These are phyloP conservation scores for Anagrus nilaparvatae DNA, from an alignment of 1,140 invertebrate genomes.

Conservation along the genomic window DNA sequence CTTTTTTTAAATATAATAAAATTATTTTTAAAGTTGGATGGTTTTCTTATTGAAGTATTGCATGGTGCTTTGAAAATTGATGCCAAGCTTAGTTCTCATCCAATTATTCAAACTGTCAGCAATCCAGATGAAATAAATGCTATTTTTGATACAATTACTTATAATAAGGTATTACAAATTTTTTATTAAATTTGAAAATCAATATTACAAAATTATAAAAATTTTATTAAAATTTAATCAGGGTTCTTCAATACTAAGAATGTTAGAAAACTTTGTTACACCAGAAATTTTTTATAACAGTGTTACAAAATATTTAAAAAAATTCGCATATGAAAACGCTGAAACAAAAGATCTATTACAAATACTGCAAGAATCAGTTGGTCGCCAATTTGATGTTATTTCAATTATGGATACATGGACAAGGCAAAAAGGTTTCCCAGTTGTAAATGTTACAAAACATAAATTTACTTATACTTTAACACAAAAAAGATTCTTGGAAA, in stretches of 20 bases:
- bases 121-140: constrained; percentile 85
- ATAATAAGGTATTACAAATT: constrained; percentile 63
- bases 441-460: constrained; percentile 52
- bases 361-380: constrained; percentile 45
- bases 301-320: constrained; percentile 63
- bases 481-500: constrained; percentile 63
- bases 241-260: constrained; percentile 79
- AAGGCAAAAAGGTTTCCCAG: constrained; percentile 82
- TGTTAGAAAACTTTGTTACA: constrained; percentile 80
- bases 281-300: constrained; percentile 61
- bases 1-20: neutral
- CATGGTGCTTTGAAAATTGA: constrained; percentile 69
- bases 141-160: constrained; percentile 88
- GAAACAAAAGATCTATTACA: constrained; percentile 68
- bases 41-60: constrained; percentile 64
- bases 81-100: constrained; percentile 73
- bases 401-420: constrained; percentile 89
- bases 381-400: constrained; percentile 45
- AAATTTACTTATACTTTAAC: constrained; percentile 49
- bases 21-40: constrained; percentile 43
- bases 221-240: constrained; percentile 34
- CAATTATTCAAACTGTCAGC: constrained; percentile 71
- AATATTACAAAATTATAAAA: too few relatives aligned
- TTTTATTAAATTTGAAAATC: constrained; percentile 1
- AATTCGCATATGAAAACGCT: constrained; percentile 62